Evolutionary conservation across 1,140 invertebrate species (phyloP).

Genomic region (Vanessa atalanta): DNA sequence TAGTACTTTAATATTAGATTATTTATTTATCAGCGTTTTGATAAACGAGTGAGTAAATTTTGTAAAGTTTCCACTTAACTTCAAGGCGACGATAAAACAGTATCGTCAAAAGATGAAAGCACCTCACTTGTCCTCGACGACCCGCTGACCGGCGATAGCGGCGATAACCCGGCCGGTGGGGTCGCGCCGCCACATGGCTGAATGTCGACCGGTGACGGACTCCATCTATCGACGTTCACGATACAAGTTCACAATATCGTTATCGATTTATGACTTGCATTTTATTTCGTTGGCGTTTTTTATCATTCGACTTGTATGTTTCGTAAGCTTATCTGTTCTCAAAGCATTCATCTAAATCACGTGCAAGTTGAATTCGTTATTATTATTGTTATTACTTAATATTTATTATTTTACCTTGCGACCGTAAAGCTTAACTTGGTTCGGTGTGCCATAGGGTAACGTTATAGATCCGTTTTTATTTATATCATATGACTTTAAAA

Average conservation of each 20-base stretch:
- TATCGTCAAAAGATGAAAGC: slow-evolving; percentile 46
- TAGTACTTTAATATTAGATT: not conserved
- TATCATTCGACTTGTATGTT: not conserved
- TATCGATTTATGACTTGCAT: slow-evolving; percentile 1
- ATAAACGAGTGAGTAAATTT: not conserved
- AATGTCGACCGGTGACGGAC: slow-evolving; percentile 16
- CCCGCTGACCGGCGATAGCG: slow-evolving; percentile 42
- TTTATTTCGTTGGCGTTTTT: not conserved
- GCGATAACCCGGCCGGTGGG: slow-evolving; percentile 49
- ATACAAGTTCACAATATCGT: slow-evolving; percentile 7
- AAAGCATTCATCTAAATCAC: not conserved
- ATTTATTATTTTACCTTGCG: not conserved
- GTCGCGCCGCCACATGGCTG: slow-evolving; percentile 36
- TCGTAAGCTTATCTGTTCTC: not conserved
- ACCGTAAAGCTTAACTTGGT: not conserved
- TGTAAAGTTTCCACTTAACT: slow-evolving; percentile 15
- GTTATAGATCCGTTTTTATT: slow-evolving; percentile 22
- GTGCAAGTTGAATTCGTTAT: not conserved
- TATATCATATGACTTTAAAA: slow-evolving; percentile 16
- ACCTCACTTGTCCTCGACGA: slow-evolving; percentile 41
- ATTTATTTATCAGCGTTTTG: not conserved
- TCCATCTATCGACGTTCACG: not conserved
- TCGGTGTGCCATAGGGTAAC: not conserved
- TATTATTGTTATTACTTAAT: not conserved
- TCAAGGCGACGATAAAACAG: slow-evolving; percentile 11